Evolutionary conservation across 2,797 vertebrate genomes (phyloP).

Genomic region (Thaleichthys pacificus): DNA sequence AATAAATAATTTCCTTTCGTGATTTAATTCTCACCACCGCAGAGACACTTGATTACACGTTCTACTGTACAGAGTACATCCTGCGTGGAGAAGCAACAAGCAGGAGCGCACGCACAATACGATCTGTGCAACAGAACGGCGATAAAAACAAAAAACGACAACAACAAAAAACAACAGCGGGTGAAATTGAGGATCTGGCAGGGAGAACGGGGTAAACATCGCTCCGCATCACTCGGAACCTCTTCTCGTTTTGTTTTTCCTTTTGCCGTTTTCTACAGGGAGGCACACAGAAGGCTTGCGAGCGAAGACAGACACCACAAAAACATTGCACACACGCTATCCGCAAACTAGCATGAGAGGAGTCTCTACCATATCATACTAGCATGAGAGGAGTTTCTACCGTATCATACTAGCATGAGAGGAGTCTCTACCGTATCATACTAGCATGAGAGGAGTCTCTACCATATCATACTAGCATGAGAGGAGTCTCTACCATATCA

Average conservation of each 20-base stretch:
- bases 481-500: slow-evolving; percentile 12
- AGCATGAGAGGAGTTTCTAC: not conserved
- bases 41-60: not conserved
- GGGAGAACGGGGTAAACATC: not conserved
- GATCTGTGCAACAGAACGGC: not conserved
- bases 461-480: slow-evolving; percentile 45
- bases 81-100: not conserved
- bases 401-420: too few relatives aligned
- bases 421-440: too few relatives aligned
- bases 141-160: not conserved
- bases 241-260: slow-evolving; percentile 12
- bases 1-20: not conserved
- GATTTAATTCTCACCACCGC: not conserved
- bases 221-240: not conserved
- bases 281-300: slow-evolving; percentile 66
- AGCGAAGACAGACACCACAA: slow-evolving; percentile 30
- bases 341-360: slow-evolving; percentile 32
- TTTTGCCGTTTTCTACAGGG: slow-evolving; percentile 49
- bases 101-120: not conserved
- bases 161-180: not conserved
- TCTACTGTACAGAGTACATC: not conserved
- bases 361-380: slow-evolving; percentile 10
- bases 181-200: slow-evolving; percentile 9
- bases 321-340: slow-evolving; percentile 18
- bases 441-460: too few relatives aligned